Percentiles rank a stretch among this genome's conserved stretches.
Evolutionary conservation across 2,113 vertebrate species (phyloP).

Genomic region (Danionella cerebrum): DNA sequence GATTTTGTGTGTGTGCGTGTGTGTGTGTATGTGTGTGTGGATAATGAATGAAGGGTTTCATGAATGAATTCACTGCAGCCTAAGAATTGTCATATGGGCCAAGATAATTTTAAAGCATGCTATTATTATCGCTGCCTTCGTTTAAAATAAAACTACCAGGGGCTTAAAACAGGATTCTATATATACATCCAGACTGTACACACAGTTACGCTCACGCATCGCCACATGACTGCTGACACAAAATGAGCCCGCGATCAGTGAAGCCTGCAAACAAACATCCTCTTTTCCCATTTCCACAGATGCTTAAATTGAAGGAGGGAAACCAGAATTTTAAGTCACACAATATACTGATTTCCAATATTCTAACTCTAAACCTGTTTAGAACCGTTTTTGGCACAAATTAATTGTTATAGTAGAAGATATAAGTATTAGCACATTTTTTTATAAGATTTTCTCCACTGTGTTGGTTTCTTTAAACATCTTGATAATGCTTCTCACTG

Average conservation of each 20-base stretch:
- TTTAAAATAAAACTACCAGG: constrained; percentile 30
- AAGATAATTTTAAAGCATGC: constrained; percentile 56
- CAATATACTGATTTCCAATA: too few relatives aligned
- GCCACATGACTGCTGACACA: constrained; percentile 24
- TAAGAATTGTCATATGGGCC: constrained; percentile 50
- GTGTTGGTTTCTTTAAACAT: too few relatives aligned
- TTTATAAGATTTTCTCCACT: too few relatives aligned
- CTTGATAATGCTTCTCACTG: too few relatives aligned
- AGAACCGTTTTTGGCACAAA: too few relatives aligned
- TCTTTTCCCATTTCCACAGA: not conserved
- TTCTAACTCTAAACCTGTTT: too few relatives aligned
- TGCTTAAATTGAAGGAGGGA: not conserved
- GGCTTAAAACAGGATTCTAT: constrained; percentile 63
- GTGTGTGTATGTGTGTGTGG: constrained; percentile 13
- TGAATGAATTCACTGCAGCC: constrained; percentile 51
- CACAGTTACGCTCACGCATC: constrained; percentile 22
- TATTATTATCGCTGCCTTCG: constrained; percentile 57
- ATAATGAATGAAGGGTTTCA: constrained; percentile 55
- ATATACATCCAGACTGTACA: constrained; percentile 48
- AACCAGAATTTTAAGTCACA: not conserved
- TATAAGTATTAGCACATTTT: too few relatives aligned
- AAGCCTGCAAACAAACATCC: constrained; percentile 30
- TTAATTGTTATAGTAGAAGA: too few relatives aligned
- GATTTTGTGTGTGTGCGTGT: not conserved
- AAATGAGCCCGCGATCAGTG: constrained; percentile 41